These are phyloP conservation scores for Pluvianellus socialis DNA, from an alignment of 2,113 vertebrate genomes.

Conservation along the genomic window DNA sequence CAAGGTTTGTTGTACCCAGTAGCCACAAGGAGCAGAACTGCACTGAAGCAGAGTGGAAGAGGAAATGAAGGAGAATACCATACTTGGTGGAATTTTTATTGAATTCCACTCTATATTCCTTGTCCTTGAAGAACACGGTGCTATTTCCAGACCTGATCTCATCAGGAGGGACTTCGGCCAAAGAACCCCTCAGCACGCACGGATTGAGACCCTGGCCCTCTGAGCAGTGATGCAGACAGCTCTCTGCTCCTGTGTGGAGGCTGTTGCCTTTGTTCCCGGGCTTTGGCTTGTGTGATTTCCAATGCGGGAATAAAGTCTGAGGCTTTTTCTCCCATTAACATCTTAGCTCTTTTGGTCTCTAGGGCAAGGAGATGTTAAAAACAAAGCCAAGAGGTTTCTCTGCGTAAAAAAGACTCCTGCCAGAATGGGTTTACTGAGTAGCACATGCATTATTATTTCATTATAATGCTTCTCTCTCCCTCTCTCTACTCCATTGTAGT, in stretches of 20 bases:
- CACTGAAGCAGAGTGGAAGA: neutral
- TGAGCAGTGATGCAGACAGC: neutral
- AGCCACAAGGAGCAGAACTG: neutral
- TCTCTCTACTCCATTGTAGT: neutral
- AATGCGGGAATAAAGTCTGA: neutral
- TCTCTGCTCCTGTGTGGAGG: neutral
- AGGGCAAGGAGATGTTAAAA: neutral
- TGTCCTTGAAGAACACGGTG: neutral
- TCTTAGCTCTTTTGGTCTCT: neutral
- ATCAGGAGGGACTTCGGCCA: neutral
- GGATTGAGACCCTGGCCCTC: neutral
- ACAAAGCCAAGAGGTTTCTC: neutral
- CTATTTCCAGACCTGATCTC: neutral
- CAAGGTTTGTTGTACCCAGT: neutral
- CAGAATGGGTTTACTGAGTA: neutral
- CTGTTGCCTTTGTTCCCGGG: neutral
- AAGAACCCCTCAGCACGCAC: neutral
- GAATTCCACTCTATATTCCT: neutral
- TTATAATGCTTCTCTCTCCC: neutral
- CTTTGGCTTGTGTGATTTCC: neutral
- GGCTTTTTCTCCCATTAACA: neutral
- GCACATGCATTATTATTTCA: neutral
- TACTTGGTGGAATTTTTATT: neutral
- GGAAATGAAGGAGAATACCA: constrained; percentile 45
- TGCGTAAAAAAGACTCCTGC: neutral